Evolutionary conservation across 2,113 vertebrate species (phyloP).

Genomic region (Nestor notabilis): DNA sequence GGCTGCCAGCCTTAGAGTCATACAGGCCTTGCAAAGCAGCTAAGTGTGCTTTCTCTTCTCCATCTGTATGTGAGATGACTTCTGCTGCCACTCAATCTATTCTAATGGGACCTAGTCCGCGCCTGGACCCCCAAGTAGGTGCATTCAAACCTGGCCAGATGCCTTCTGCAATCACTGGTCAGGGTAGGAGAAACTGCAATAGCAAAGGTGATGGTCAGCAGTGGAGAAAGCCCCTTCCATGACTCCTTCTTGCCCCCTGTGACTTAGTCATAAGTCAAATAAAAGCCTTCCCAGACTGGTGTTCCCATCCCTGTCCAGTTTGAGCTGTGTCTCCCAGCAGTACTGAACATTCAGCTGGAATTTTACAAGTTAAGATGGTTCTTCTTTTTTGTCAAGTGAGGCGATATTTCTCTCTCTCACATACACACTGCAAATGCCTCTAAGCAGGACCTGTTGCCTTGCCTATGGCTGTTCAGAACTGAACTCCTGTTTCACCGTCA

Average conservation of each 20-base stretch:
- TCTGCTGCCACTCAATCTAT: background rate
- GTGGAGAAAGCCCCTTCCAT: background rate
- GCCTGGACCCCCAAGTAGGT: rapidly evolving
- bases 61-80: background rate
- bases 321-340: background rate
- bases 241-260: rapidly evolving
- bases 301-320: background rate
- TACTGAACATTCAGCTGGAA: background rate
- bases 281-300: background rate
- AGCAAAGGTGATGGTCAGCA: background rate
- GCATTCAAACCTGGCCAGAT: background rate
- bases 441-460: background rate
- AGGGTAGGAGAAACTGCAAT: background rate
- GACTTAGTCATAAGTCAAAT: background rate
- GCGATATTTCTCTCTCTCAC: background rate
- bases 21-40: background rate
- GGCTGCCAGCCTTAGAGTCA: background rate
- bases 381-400: background rate
- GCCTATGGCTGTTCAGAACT: background rate
- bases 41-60: background rate
- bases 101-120: background rate
- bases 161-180: background rate
- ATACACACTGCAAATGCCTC: background rate
- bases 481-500: background rate
- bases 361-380: background rate